Evolutionary conservation across 2,888 invertebrate genomes (phyloP).

Genomic region (Sphaeridia pumilis): DNA sequence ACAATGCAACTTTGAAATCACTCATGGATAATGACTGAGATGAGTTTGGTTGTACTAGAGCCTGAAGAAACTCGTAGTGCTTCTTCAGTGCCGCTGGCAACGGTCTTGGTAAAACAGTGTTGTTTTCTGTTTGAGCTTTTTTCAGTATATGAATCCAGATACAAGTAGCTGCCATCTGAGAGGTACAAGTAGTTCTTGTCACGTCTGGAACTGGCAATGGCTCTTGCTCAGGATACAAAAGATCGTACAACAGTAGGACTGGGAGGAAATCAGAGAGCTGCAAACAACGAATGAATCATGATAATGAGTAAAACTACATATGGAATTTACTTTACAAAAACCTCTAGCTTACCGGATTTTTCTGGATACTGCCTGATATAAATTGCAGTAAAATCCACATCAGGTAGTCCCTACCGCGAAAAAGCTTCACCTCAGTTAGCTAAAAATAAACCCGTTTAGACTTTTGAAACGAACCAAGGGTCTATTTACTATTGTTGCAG

Average conservation of each 20-base stretch:
- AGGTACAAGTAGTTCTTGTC: slow-evolving; percentile 69
- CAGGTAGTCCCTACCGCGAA: slow-evolving; percentile 88
- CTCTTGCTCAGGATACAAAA: slow-evolving; percentile 70
- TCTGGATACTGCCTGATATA: slow-evolving; percentile 90
- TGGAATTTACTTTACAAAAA: not conserved
- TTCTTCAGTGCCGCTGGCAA: slow-evolving; percentile 69
- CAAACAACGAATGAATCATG: too few relatives aligned
- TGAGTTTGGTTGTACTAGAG: slow-evolving; percentile 25
- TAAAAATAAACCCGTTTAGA: slow-evolving; percentile 41
- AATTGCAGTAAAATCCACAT: slow-evolving; percentile 98
- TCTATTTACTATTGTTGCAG: not conserved
- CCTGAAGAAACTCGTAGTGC: slow-evolving; percentile 58
- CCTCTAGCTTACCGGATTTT: slow-evolving; percentile 59
- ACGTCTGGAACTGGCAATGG: slow-evolving; percentile 80
- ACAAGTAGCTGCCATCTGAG: slow-evolving; percentile 86
- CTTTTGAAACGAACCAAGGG: too few relatives aligned
- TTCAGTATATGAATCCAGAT: slow-evolving; percentile 94
- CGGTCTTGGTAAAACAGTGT: slow-evolving; percentile 58
- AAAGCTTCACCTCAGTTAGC: slow-evolving; percentile 64
- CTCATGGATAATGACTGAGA: slow-evolving; percentile 56
- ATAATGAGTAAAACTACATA: too few relatives aligned
- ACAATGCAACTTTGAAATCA: slow-evolving; percentile 78
- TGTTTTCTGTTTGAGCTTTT: slow-evolving; percentile 80
- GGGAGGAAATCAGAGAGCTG: slow-evolving; percentile 73
- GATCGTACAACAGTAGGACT: slow-evolving; percentile 78